Conservation (phyloP, 2,797 vertebrate species). For the Orestias chungarensis region DNA sequence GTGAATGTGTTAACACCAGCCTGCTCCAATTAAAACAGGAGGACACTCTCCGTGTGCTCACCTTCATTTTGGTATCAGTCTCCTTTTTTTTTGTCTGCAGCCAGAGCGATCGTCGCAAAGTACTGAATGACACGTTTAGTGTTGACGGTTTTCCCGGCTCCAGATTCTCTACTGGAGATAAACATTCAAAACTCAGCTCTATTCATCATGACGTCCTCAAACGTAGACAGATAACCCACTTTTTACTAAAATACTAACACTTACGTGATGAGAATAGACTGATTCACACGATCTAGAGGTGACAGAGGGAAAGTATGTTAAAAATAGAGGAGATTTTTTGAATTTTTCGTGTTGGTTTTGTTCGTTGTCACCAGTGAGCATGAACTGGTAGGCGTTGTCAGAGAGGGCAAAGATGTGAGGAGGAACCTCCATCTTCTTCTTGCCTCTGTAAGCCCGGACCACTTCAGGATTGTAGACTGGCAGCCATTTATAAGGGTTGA, state of each 20-base stretch:
- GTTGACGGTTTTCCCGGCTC: conserved; percentile 81
- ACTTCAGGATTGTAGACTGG: conserved; percentile 84
- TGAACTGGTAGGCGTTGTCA: conserved; percentile 87
- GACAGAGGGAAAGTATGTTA: conserved; percentile 33
- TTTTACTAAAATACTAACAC: conserved; percentile 54
- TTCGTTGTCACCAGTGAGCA: conserved; percentile 76
- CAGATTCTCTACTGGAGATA: conserved; percentile 74
- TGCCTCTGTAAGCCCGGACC: conserved; percentile 81
- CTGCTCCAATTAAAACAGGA: not conserved
- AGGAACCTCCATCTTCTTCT: conserved; percentile 84
- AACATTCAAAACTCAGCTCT: not conserved
- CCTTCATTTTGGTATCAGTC: conserved; percentile 61
- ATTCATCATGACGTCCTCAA: not conserved
- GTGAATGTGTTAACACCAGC: not conserved
- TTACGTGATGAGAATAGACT: conserved; percentile 88
- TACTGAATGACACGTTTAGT: conserved; percentile 81
- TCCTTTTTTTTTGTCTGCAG: conserved; percentile 73
- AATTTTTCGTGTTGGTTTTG: not conserved
- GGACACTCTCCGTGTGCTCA: not conserved
- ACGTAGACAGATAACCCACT: not conserved
- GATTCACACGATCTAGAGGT: conserved; percentile 84
- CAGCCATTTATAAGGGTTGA: conserved; percentile 89
- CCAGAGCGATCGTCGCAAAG: conserved; percentile 76
- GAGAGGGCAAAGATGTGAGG: conserved; percentile 90
- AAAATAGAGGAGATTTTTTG: not conserved